Base-by-base conservation (phyloP, 2,888 invertebrate genomes). In the Saturnia pavonia region DNA sequence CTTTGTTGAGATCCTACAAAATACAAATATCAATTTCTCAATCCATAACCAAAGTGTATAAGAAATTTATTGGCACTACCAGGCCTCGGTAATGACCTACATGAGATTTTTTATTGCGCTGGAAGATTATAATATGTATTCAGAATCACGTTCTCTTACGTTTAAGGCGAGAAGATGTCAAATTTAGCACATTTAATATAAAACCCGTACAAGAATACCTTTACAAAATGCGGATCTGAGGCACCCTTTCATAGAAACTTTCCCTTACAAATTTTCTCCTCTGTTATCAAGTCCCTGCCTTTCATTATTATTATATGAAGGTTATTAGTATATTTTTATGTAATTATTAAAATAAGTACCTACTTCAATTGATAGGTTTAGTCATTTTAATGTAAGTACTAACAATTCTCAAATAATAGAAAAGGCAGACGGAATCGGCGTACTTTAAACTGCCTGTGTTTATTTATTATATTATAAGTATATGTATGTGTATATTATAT, bases 161-260 rank as follows among this genome's bases (percentile, higher is more conserved):
- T 65, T n/a, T 65, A n/a, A 65, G 40, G n/a, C 65, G 40, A 60
- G 40, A 40, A 65, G 65, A 40, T 65, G 65, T 65, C 65, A 40
- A n/a, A 65, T 65, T 65, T 40, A n/a, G 67, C 27, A 25, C 51
- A 43, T 70, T 43, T 67, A 67, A 66, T 67, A 27, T 43, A 34
- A 65, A 27, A 27, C 34, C 45, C 42, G 11, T 67, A 70, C 42
- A 69, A 69, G 65, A 48, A 51, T 51, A 54, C 34, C 69, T 65
- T 45, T 48, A 48, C 16, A 54, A 67, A 60, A 25, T 12, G n/a
- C 27, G 70, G 19, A 70, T 54, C 67, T 70, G 70, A 65, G 40
- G 40, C 65, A 40, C 34, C 40, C 65, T 40, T 65, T 65, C 34
- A 16, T 40, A 40, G 19, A 65, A 25, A 6, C 57, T 57, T 43